A percentile compares a stretch with the other conserved stretches of the same genome.
Evolutionary conservation across 2,888 invertebrate genomes (phyloP).

Genomic region (Dynastes tityus): DNA sequence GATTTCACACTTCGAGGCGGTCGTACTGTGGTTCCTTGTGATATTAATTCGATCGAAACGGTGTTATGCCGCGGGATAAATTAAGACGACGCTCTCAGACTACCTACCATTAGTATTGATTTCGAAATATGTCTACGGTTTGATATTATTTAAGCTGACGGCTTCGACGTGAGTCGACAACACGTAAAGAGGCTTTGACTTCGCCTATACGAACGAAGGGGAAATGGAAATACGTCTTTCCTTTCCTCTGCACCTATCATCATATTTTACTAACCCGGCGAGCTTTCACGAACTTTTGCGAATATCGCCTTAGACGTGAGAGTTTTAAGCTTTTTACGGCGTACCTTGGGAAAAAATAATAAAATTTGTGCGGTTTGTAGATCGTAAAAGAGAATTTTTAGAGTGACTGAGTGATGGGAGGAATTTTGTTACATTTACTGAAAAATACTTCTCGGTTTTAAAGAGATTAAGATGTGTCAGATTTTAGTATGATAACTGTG

Average conservation of each 20-base stretch:
- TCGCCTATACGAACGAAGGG: background rate
- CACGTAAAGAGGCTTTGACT: constrained; percentile 26
- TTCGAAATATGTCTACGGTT: constrained; percentile 28
- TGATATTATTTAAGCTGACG: constrained; percentile 35
- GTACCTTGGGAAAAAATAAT: background rate
- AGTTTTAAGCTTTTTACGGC: background rate
- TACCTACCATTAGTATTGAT: constrained; percentile 11
- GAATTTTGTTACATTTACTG: too few relatives aligned
- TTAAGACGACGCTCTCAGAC: constrained; percentile 18
- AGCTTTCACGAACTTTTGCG: too few relatives aligned
- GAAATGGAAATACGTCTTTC: background rate
- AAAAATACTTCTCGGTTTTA: too few relatives aligned
- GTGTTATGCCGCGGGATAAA: constrained; percentile 26
- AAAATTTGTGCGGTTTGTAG: background rate
- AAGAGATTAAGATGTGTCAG: too few relatives aligned
- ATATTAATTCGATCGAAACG: constrained; percentile 36
- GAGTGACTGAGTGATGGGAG: too few relatives aligned
- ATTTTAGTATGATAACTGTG: too few relatives aligned
- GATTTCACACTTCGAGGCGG: background rate
- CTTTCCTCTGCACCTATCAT: background rate
- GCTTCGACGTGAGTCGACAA: constrained; percentile 6
- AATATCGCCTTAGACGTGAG: background rate
- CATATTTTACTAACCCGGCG: background rate
- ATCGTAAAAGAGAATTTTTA: too few relatives aligned
- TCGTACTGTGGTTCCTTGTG: constrained; percentile 18